Conservation (phyloP, 2,113 vertebrate genomes). For the Rattus rattus region DNA sequence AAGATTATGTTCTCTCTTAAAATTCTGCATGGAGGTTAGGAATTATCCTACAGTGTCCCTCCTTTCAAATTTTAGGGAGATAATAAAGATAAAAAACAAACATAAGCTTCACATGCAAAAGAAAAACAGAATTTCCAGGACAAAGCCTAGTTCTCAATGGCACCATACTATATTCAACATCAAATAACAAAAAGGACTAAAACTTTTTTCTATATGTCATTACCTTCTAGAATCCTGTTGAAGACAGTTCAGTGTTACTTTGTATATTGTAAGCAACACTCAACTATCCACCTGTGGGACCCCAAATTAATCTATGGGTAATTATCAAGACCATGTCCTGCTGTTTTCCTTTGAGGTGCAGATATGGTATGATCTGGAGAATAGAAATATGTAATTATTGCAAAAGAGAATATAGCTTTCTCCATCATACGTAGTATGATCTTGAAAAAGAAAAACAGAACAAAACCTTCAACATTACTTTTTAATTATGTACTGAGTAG, state of each 20-base stretch:
- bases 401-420: background rate
- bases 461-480: background rate
- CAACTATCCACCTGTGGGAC: background rate
- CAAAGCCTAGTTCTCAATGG: background rate
- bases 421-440: background rate
- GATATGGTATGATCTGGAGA: background rate
- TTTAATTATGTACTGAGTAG: background rate
- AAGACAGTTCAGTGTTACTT: background rate
- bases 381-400: background rate
- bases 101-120: background rate
- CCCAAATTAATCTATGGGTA: background rate
- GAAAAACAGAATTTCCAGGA: background rate
- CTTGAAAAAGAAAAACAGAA: background rate
- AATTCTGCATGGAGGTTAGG: background rate
- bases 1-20: background rate
- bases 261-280: background rate
- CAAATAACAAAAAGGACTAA: background rate
- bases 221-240: background rate
- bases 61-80: constrained; percentile 14
- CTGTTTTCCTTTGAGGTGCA: background rate
- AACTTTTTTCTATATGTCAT: background rate
- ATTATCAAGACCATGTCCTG: background rate
- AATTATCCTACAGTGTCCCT: background rate
- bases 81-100: background rate
- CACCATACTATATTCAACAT: background rate